Evolutionary conservation across 2,888 invertebrate species (phyloP).

Genomic region (Asteroscopus sphinx): DNA sequence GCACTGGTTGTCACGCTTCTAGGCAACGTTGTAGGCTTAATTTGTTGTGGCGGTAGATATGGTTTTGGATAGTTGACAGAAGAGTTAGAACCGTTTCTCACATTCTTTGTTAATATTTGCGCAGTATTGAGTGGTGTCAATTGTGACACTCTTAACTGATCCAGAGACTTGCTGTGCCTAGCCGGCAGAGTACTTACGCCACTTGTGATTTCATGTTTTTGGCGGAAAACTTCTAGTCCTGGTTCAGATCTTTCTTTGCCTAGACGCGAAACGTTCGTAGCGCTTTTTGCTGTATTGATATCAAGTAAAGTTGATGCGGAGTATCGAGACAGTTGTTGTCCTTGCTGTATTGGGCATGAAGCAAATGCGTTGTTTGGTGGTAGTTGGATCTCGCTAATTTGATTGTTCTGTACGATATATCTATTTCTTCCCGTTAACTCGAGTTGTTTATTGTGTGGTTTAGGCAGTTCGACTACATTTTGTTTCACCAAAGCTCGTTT

Average conservation of each 20-base stretch:
- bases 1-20: constrained; percentile 85
- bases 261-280: constrained; percentile 68
- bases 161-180: constrained; percentile 95
- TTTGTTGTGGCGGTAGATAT: constrained; percentile 80
- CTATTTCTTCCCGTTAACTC: constrained; percentile 86
- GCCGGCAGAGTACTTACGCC: constrained; percentile 91
- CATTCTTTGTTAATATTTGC: constrained; percentile 76
- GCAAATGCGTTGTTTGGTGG: constrained; percentile 82
- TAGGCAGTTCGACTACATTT: constrained; percentile 80
- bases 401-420: constrained; percentile 88
- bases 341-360: constrained; percentile 84
- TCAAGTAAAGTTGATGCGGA: constrained; percentile 90
- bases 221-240: constrained; percentile 73
- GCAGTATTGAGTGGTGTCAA: constrained; percentile 75
- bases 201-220: constrained; percentile 82
- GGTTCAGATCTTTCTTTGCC: constrained; percentile 75
- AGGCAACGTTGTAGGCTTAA: constrained; percentile 86
- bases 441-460: constrained; percentile 83
- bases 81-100: constrained; percentile 80
- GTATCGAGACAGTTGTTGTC: constrained; percentile 88
- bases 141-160: constrained; percentile 92
- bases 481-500: constrained; percentile 85
- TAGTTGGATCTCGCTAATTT: constrained; percentile 87
- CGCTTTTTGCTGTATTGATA: constrained; percentile 77
- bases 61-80: constrained; percentile 86